These are phyloP conservation scores for Lepidurus packardi DNA, from an alignment of 1,140 invertebrate species.

Conservation along the genomic window DNA sequence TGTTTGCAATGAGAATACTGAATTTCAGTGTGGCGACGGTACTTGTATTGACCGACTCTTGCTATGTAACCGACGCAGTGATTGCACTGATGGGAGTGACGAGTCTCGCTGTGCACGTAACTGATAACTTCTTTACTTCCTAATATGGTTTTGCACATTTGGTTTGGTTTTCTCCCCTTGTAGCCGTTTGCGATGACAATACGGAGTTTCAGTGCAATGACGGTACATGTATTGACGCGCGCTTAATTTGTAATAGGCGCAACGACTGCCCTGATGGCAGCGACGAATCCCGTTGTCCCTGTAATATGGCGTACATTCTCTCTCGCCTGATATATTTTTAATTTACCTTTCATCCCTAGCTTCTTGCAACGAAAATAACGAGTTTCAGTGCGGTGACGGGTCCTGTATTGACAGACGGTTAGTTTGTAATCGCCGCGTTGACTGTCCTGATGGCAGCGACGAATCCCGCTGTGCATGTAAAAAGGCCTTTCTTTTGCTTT, in stretches of 20 bases:
- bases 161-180: neutral
- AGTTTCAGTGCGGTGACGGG: neutral
- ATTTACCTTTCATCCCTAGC: neutral
- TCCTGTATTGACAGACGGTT: conserved; percentile 37
- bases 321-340: neutral
- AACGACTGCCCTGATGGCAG: conserved; percentile 64
- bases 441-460: conserved; percentile 41
- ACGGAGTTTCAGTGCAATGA: conserved; percentile 53
- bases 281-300: conserved; percentile 54
- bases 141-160: neutral
- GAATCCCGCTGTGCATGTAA: conserved; percentile 33
- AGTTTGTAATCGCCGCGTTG: conserved; percentile 38
- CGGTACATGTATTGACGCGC: conserved; percentile 45
- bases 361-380: neutral
- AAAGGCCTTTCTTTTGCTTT: neutral
- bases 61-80: conserved; percentile 58
- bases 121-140: neutral
- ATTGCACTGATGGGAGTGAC: conserved; percentile 67
- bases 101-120: conserved; percentile 54
- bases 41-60: conserved; percentile 55
- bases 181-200: conserved; percentile 39
- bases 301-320: neutral
- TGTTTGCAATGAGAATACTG: neutral
- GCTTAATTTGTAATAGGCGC: conserved; percentile 59
- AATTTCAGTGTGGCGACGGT: conserved; percentile 43